Conservation (phyloP, 2,888 invertebrate species). For the Melipona beecheii region DNA sequence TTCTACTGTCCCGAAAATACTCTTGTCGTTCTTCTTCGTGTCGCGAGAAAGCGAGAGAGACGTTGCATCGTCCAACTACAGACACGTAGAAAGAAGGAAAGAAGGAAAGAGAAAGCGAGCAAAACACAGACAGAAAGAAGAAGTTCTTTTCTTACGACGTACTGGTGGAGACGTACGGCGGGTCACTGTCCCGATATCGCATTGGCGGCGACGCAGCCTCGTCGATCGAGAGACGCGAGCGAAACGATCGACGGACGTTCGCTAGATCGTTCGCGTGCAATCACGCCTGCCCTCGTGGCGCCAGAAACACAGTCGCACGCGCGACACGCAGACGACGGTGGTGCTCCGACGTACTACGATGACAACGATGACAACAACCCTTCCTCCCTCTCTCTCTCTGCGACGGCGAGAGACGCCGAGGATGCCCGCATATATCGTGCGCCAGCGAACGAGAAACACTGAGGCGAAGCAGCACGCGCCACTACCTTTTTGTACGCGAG, state of each 20-base stretch:
- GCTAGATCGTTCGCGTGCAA: constrained; percentile 4
- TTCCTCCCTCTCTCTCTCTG: no score
- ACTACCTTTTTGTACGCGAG: constrained; percentile 72
- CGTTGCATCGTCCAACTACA: not conserved
- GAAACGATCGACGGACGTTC: constrained; percentile 14
- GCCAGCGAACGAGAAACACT: not conserved
- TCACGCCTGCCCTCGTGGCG: not conserved
- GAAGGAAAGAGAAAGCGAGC: not conserved
- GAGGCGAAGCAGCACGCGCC: constrained; percentile 62
- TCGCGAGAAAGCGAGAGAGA: not conserved
- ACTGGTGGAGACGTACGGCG: constrained; percentile 23
- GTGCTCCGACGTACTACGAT: not conserved
- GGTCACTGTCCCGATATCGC: constrained; percentile 52
- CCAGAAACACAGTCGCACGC: not conserved
- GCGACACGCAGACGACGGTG: not conserved
- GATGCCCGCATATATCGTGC: not conserved
- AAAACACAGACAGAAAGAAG: not conserved
- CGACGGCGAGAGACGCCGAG: no score
- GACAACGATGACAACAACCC: not conserved
- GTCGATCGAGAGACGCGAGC: constrained; percentile 25
- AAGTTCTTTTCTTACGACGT: constrained; percentile 33
- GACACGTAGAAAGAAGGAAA: accelerated
- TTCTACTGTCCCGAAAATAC: no score
- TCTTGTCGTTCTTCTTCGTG: not conserved
- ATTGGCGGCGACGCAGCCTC: constrained; percentile 33